phyloP scores from a whole-genome alignment of 1,140 invertebrate genomes.

The Bombus picipes region DNA sequence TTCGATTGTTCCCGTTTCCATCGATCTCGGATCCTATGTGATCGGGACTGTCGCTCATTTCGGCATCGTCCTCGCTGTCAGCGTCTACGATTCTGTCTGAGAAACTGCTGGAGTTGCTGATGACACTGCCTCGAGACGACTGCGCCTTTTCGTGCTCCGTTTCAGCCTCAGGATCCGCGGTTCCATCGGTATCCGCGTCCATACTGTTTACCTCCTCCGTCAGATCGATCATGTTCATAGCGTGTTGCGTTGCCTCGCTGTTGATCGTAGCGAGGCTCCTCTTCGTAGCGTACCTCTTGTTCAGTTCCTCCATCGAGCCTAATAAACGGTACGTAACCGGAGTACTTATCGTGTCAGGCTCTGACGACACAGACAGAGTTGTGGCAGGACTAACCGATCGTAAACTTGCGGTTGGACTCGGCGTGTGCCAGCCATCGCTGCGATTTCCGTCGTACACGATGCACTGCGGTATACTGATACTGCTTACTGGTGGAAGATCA shows the following conservation, averaged over 20 bases:
- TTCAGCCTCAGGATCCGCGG: constrained; percentile 5
- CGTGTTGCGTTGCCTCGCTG: constrained; percentile 7
- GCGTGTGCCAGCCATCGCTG: constrained; percentile 85
- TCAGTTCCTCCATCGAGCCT: constrained; percentile 22
- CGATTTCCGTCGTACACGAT: constrained; percentile 76
- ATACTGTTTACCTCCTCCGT: constrained; percentile 53
- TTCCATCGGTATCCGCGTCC: constrained; percentile 52
- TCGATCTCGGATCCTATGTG: constrained; percentile 50
- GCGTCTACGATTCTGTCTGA: constrained; percentile 69
- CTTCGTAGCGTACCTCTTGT: constrained; percentile 22
- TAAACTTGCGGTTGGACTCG: constrained; percentile 84
- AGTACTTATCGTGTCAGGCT: constrained; percentile 67
- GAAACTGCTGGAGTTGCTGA: constrained; percentile 65
- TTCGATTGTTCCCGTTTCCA: constrained; percentile 21
- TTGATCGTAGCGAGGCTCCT: background rate
- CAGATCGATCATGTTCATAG: constrained; percentile 40
- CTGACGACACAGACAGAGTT: constrained; percentile 73
- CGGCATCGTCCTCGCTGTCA: constrained; percentile 72
- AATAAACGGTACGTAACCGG: constrained; percentile 54
- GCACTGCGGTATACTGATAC: constrained; percentile 72
- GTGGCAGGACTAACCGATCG: constrained; percentile 83
- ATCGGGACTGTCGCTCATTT: constrained; percentile 62
- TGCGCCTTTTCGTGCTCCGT: constrained; percentile 61
- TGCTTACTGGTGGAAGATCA: constrained; percentile 75
- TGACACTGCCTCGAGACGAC: constrained; percentile 64